These are phyloP conservation scores for roundworm (Caenorhabditis elegans) DNA, from an alignment of 1,140 invertebrate genomes.

Conservation along the genomic window DNA sequence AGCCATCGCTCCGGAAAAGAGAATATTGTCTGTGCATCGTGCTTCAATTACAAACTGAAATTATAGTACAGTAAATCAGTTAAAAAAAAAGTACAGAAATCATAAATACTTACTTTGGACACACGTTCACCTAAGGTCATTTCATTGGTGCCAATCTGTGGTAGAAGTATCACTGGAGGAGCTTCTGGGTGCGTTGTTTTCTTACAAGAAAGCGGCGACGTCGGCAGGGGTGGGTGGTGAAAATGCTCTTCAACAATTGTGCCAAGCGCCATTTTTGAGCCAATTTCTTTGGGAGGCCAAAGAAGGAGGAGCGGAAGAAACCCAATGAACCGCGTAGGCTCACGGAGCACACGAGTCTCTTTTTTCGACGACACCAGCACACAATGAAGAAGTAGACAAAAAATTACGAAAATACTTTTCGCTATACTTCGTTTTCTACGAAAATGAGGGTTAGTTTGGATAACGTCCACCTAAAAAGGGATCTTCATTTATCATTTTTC, in stretches of 20 bases:
- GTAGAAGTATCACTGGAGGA: background rate
- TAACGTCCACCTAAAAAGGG: too few relatives aligned
- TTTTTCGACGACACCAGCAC: background rate
- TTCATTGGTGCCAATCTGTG: background rate
- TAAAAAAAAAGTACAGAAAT: background rate
- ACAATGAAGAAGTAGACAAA: background rate
- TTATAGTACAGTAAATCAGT: background rate
- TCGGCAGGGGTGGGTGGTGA: background rate
- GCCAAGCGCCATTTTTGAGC: slow-evolving; percentile 17
- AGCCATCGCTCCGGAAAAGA: slow-evolving; percentile 33
- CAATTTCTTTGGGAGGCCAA: background rate
- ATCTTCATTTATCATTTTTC: too few relatives aligned
- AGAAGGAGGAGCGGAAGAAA: slow-evolving; percentile 26
- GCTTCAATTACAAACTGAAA: slow-evolving; percentile 49
- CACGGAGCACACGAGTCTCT: slow-evolving; percentile 9
- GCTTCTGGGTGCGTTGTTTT: background rate
- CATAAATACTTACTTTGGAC: background rate
- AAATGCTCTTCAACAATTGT: slow-evolving; percentile 38
- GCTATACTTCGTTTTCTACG: background rate
- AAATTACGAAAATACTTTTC: background rate
- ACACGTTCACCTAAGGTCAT: background rate
- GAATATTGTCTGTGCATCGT: slow-evolving; percentile 47
- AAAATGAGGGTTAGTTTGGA: too few relatives aligned
- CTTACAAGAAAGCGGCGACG: background rate
- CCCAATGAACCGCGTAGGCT: slow-evolving; percentile 14